These are phyloP conservation scores for Lasioglossum figueresi DNA, from an alignment of 2,888 invertebrate genomes.

Conservation along the genomic window DNA sequence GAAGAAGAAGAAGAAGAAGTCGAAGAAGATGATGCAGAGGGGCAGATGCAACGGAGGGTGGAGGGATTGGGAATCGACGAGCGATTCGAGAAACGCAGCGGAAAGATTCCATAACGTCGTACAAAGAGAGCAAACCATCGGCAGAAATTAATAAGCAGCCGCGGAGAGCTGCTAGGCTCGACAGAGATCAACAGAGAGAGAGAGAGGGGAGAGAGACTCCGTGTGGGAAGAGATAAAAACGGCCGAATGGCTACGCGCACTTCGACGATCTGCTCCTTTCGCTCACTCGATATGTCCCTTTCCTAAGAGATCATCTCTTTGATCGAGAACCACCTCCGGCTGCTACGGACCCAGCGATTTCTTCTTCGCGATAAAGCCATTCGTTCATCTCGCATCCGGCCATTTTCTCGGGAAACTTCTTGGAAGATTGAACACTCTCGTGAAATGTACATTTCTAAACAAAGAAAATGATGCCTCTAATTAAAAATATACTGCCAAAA, in stretches of 20 bases:
- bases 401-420: not conserved
- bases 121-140: conserved; percentile 68
- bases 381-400: not conserved
- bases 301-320: not conserved
- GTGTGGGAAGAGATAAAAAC: conserved; percentile 27
- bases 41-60: conserved; percentile 33
- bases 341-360: not conserved
- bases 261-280: conserved; percentile 15
- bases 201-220: conserved; percentile 10
- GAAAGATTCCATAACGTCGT: conserved; percentile 68
- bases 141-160: conserved; percentile 71
- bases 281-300: conserved; percentile 10
- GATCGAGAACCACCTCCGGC: not conserved
- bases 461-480: no score
- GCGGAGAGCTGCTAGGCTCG: conserved; percentile 39
- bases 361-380: not conserved
- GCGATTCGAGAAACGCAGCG: conserved; percentile 71
- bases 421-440: no score
- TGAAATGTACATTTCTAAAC: not conserved
- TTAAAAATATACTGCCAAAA: no score
- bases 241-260: conserved; percentile 25
- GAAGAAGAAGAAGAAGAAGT: conserved; percentile 23
- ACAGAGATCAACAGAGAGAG: conserved; percentile 23
- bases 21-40: conserved; percentile 21
- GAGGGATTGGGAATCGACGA: conserved; percentile 60